Evolutionary conservation across 2,113 vertebrate genomes (phyloP), one percentile per base, ranked within the genome.

Genomic region (Bubo bubo): DNA sequence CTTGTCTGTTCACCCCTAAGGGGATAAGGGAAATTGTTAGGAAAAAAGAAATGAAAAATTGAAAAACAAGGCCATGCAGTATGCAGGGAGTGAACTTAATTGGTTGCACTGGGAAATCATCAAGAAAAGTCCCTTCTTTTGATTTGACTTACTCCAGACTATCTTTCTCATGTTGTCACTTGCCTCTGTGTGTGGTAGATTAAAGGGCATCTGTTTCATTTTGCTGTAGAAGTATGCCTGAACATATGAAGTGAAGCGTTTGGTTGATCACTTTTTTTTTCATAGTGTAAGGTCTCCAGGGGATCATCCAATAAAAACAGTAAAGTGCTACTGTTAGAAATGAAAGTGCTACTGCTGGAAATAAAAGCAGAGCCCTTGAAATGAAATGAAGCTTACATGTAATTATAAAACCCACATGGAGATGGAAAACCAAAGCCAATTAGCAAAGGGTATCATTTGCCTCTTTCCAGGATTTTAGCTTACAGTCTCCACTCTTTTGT

Each of bases 81-180:
- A 5, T 27, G 41, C 43, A 68, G 81, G 79, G 81, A 95, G 35
- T 84, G 88, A 63, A 63, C 55, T 74, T 96, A 96, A 91, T 96
- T 97, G 67, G 72, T 79, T 96, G 91, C 86, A 84, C 4, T 88
- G 89, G 91, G 93, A 97, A 95, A 97, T 91, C 56, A 67, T 87
- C 49, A 79, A 88, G 76, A 68, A 60, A 88, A 86, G 39, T 64
- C 73, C 56, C 35, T 50, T 94, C 77, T 87, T 94, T 74, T 91
- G 74, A 95, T 88, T 96, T 93, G 80, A 88, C 53, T 95, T n/a
- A 60, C n/a, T 94, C 79, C 77, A 93, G 86, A 55, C 83, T 41
- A 30, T 90, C 62, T 87, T 86, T 93, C 71, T 87, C 82, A 91
- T 90, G 74, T 50, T 95, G 73, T 95, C 76, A 70, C 67, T 79